A percentile compares a stretch with the other conserved stretches of the same genome.
Conservation (phyloP, 2,888 invertebrate genomes). For the Choristoneura rosaceana region DNA sequence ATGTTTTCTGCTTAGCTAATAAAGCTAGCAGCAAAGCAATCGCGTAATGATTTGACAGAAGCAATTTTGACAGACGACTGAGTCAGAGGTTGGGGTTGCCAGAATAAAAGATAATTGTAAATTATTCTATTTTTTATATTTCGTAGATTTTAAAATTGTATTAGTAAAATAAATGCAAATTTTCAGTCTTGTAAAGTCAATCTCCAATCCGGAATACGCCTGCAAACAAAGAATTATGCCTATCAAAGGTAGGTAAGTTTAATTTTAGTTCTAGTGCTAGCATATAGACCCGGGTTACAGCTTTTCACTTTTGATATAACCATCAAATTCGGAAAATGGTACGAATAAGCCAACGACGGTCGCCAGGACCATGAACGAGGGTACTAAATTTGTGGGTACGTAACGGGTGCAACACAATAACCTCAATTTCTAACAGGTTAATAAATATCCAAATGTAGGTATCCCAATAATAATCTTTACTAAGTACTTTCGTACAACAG, state of each 20-base stretch:
- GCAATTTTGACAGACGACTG: background rate
- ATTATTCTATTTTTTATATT: background rate
- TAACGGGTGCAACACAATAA: too few species aligned
- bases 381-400: too few species aligned
- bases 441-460: too few species aligned
- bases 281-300: too few species aligned
- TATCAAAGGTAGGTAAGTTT: too few species aligned
- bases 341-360: too few species aligned
- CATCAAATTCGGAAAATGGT: too few species aligned
- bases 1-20: conserved; percentile 26
- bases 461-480: too few species aligned
- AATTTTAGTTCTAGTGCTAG: too few species aligned
- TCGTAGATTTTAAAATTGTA: background rate
- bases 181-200: conserved; percentile 45
- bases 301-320: too few species aligned
- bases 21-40: background rate
- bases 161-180: background rate
- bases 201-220: conserved; percentile 62
- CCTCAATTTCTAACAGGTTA: too few species aligned
- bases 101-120: background rate
- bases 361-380: too few species aligned
- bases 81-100: background rate
- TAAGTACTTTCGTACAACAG: background rate
- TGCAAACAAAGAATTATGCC: conserved; percentile 49
- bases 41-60: background rate